Evolutionary conservation across 2,797 vertebrate species (phyloP), one percentile per base, ranked within the genome.

Genomic region (Petrocephalus sullivani): DNA sequence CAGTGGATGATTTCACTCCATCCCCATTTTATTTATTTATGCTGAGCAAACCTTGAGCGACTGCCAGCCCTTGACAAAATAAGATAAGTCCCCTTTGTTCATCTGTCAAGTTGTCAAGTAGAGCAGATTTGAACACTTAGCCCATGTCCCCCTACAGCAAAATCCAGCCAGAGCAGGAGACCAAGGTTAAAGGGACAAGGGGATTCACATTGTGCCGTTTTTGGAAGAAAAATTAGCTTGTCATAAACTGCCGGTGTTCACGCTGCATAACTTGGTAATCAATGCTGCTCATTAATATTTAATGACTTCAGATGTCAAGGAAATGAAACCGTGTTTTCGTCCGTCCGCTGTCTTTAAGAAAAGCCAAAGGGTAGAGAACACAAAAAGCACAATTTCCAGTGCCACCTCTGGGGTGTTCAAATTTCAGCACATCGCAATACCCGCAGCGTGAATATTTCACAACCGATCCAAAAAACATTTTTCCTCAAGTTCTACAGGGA

Each of bases 1-100:
- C 78, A 87, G 90, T 92, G 92, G 91, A 89, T 90, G 92, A 91
- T 71, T 87, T 91, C 90, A 92, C 91, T 91, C 93, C 93, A 94
- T 93, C 91, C 90, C 87, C 89, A 83, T 90, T 94, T 94, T 95
- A 95, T 95, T 96, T 95, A 93, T 95, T 94, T 94, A 95, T 95
- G 94, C 95, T 93, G 93, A 94, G 93, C 93, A 92, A 92, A 93
- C 92, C 92, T 94, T 95, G 93, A 96, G 93, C 92, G 93, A 93
- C 93, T 95, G 94, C 94, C 94, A 95, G 95, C 95, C 95, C 95
- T 95, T 95, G 95, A 94, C 91, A 93, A 94, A 95, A 95, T 94
- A 95, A 95, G 95, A 96, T 95, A 96, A 96, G 93, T 92, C 93
- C 90, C 93, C 92, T 90, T 94, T 92, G 94, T 93, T 91, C 94